Conservation (phyloP, 1,140 invertebrate genomes). For the Chionoecetes opilio region DNA sequence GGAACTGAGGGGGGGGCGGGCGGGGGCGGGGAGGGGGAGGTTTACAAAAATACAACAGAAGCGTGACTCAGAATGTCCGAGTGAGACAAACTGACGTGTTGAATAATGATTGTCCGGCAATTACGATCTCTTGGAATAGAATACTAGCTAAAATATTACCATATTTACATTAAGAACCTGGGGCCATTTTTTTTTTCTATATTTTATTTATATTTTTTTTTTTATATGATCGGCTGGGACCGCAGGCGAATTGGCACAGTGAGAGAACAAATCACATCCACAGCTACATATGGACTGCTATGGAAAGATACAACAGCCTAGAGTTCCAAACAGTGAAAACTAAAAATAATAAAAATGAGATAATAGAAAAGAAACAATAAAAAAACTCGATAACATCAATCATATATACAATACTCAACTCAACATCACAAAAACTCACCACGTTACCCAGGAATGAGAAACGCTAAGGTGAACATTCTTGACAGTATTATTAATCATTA, state of each 20-base stretch:
- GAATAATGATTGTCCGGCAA: conserved; percentile 79
- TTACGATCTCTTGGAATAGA: conserved; percentile 77
- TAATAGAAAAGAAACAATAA: neutral
- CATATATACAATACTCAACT: conserved; percentile 78
- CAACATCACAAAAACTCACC: conserved; percentile 79
- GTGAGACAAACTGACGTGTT: conserved; percentile 65
- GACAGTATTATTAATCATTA: conserved; percentile 47
- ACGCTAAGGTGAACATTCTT: conserved; percentile 61
- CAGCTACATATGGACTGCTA: conserved; percentile 77
- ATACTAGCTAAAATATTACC: conserved; percentile 77
- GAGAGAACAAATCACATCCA: conserved; percentile 79
- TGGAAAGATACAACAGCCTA: conserved; percentile 76
- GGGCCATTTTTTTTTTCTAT: conserved; percentile 65
- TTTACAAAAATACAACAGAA: conserved; percentile 77
- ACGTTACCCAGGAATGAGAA: conserved; percentile 77
- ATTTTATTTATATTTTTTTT: neutral
- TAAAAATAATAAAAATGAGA: conserved; percentile 50
- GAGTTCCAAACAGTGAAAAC: conserved; percentile 77
- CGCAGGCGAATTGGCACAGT: conserved; percentile 76
- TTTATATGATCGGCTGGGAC: conserved; percentile 65
- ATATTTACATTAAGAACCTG: conserved; percentile 76
- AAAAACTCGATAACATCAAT: conserved; percentile 66
- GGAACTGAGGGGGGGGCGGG: too few species aligned
- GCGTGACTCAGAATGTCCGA: conserved; percentile 56
- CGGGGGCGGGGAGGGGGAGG: conserved; percentile 43